Evolutionary conservation across 2,888 invertebrate genomes (phyloP).

Genomic region (Drosophila fulvimacula): DNA sequence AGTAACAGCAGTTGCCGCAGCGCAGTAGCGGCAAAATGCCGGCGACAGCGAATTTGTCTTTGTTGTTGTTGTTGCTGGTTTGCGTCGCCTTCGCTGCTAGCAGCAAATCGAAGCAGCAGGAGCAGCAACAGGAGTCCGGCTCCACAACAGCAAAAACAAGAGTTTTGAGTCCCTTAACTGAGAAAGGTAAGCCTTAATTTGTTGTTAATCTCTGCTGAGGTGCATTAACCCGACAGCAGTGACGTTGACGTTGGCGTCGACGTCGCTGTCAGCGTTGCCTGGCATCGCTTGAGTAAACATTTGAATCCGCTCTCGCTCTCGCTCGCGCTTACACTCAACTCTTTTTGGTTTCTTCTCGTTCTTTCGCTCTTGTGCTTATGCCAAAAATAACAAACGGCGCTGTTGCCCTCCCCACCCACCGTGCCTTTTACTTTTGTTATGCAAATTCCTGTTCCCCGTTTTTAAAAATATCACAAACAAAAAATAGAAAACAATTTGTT

Average conservation of each 20-base stretch:
- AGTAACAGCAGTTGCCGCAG: slow-evolving; percentile 26
- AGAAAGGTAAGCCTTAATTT: slow-evolving; percentile 67
- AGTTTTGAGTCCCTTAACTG: slow-evolving; percentile 56
- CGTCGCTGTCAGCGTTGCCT: slow-evolving; percentile 4
- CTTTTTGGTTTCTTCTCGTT: slow-evolving; percentile 17
- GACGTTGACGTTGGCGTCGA: slow-evolving; percentile 25
- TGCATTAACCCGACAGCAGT: slow-evolving; percentile 67
- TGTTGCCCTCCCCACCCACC: neutral
- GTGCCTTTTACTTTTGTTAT: slow-evolving; percentile 59
- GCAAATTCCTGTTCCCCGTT: slow-evolving; percentile 70
- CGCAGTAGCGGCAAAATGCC: slow-evolving; percentile 70
- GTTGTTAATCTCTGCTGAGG: slow-evolving; percentile 56
- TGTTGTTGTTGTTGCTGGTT: slow-evolving; percentile 67
- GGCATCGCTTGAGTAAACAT: slow-evolving; percentile 62
- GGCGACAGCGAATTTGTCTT: slow-evolving; percentile 65
- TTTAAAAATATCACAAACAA: slow-evolving; percentile 41
- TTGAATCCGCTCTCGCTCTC: slow-evolving; percentile 44
- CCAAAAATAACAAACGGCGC: slow-evolving; percentile 70
- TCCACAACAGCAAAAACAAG: slow-evolving; percentile 43
- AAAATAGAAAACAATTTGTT: slow-evolving; percentile 45
- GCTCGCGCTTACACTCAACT: neutral
- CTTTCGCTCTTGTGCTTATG: slow-evolving; percentile 41
- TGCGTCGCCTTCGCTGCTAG: slow-evolving; percentile 39
- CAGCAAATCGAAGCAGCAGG: slow-evolving; percentile 50
- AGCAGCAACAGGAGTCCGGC: slow-evolving; percentile 59